Conservation (phyloP, 2,888 invertebrate genomes). For the Nezara viridula region DNA sequence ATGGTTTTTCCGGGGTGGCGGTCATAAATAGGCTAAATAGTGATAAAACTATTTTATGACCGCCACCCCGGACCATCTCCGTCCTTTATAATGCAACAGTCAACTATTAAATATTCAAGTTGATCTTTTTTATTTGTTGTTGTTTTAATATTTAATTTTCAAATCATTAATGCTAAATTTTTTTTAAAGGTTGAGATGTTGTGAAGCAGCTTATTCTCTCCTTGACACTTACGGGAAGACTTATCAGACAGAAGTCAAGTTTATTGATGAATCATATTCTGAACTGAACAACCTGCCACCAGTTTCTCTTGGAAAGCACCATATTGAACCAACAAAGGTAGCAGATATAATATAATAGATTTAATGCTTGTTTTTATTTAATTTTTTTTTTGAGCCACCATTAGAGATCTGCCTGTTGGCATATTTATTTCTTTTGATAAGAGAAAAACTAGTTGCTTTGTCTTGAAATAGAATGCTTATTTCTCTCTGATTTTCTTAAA, state of each 20-base stretch:
- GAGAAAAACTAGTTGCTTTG: not conserved
- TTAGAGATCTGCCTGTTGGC: not conserved
- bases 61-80: too few relatives aligned
- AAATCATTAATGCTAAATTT: not conserved
- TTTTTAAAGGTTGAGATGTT: slow-evolving; percentile 81
- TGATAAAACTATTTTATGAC: too few relatives aligned
- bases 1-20: too few relatives aligned
- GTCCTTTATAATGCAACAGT: too few relatives aligned
- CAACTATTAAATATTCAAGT: too few relatives aligned
- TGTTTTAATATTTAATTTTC: not conserved
- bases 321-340: slow-evolving; percentile 86
- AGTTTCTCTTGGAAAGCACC: slow-evolving; percentile 78
- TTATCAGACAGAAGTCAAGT: slow-evolving; percentile 88
- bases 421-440: not conserved
- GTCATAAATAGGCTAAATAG: too few relatives aligned
- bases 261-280: slow-evolving; percentile 88
- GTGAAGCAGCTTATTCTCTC: slow-evolving; percentile 91
- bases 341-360: slow-evolving; percentile 66
- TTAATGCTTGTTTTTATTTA: too few relatives aligned
- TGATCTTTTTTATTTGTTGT: too few relatives aligned
- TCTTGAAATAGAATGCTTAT: not conserved
- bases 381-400: slow-evolving; percentile 10
- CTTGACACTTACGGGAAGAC: slow-evolving; percentile 92
- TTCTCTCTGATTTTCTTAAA: not conserved
- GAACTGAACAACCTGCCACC: slow-evolving; percentile 84